Base-by-base conservation (phyloP, 2,797 vertebrate species). In the Leptatherina wallacei region DNA sequence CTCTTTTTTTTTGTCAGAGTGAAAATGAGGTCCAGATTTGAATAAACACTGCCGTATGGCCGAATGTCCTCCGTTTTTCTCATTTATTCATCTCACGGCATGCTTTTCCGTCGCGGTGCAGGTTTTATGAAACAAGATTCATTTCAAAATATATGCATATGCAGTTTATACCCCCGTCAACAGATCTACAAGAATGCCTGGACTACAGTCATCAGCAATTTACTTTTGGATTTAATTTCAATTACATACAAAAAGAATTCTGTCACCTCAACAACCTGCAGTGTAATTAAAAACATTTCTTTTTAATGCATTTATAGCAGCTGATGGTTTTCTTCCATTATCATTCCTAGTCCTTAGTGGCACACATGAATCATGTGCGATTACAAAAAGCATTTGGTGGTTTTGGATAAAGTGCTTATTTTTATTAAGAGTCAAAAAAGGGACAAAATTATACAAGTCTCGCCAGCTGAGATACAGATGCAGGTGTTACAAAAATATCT, bases 1-100 rank as follows among this genome's bases (percentile, higher is more conserved):
- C 59, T 79, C 0, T 85, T 73, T 80, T 67, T 32, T 78, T 49
- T 65, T 83, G 70, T 71, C 51, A 29, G 64, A 71, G 59, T 84
- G 85, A 89, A 89, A 90, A 84, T 82, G 80, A 92, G 81, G 84
- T 92, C 86, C 86, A 82, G 85, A 82, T 89, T 89, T 91, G 66
- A 92, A 88, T 91, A 86, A 88, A 92, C 85, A 40, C 82, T 82
- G 76, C 62, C 69, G 33, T 70, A 79, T 61, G 65, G 81, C 40
- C 35, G 4, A 67, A 59, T 42, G 35, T 51, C 9, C 47, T 42
- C 9, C 12, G 24, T 7, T 68, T 32, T 54, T 36, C 14, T 75
- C n/a, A 66, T 38, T 71, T 10, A 38, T 82, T 38, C 6, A 22
- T 51, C 29, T 67, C 1, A 18, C 11, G 22, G 10, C 47, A 49